Base-by-base conservation (phyloP, 2,888 invertebrate genomes). In the Dioctria linearis region DNA sequence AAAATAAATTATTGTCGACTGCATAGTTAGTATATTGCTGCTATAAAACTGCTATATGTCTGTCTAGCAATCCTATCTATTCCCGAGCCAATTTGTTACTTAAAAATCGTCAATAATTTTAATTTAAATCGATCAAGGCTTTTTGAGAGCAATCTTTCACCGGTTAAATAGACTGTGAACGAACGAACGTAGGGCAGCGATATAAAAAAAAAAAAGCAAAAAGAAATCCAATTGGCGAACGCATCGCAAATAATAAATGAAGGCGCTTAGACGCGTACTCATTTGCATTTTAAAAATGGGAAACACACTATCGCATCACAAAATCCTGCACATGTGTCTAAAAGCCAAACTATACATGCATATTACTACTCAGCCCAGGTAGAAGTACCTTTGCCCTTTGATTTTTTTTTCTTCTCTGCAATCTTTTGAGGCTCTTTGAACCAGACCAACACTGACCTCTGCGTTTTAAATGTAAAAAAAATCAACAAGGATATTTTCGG, bases 61-160 rank as follows among this genome's bases (percentile, higher is more conserved):
- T 25, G 25, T 25, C 25, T 37, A 69, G 51, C 73, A 59, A 73
- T 73, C 40, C 40, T 43, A 25, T 25, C 25, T 25, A 51, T 59
- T 73, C 59, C 39, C 73, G 40, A 42, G 73, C 40, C 73, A 59
- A 73, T 57, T 54, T 73, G 73, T 59, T 57, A 73, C 42, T 73
- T 73, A 59, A 73, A 51, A 73, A 57, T 42, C 73, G 42, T 40
- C 73, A 73, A 73, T 57, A 73, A 73, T 73, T 73, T 73, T 42
- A 73, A 73, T 73, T 73, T 57, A 73, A 73, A 73, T 73, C 73
- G 73, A 73, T 73, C 73, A 73, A 73, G 59, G n/a, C 42, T 51
- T 59, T 73, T 73, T 25, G 40, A 42, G 13, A 51, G 69, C 71
- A 57, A 42, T 73, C 73, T 73, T 37, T 59, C 54, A 11, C 54